Evolutionary conservation across 2,797 vertebrate genomes (phyloP), one percentile per base, ranked within the genome.

Genomic region (Coendou prehensilis): DNA sequence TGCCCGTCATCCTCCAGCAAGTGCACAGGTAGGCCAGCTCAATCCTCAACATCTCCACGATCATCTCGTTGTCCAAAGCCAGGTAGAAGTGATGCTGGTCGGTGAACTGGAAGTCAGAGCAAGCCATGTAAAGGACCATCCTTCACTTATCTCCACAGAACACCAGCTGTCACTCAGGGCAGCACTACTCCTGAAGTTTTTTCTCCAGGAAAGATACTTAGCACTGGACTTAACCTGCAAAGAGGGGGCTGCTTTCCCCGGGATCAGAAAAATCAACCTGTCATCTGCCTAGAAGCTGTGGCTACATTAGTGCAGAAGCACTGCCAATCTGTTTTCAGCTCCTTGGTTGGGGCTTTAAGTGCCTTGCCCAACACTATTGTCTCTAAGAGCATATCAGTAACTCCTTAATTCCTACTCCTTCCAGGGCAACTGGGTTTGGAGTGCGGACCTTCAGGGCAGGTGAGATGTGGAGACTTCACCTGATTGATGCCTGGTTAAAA

Each of bases 31-130:
- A 99, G 61, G 99, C 99, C 98, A 99, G 98, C 96, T 99, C 99
- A 0, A 98, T 99, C 59, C 99, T 98, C 95, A 99, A 98, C 99
- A 99, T 99, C 98, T 99, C 99, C 97, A 99, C 99, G 23, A 99
- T 99, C 99, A 99, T 99, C 98, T 99, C 99, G 80, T 99, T 99
- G 98, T 99, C 99, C 98, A 99, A 98, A 3, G 99, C 99, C 98
- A 99, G 98, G 98, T 99, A 99, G 98, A 99, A 99, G 97, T 99
- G 99, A 98, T 99, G 99, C 96, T 99, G 99, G 98, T 99, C 99
- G 61, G 99, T 98, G 98, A 99, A 99, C 99, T 99, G 93, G 61
- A 98, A 97, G 95, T 89, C 23, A 98, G 86, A 97, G 97, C 78
- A 18, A 52, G 69, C n/a, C 50, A 69, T 56, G 82, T 97, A 15